These are phyloP conservation scores for Lutjanus erythropterus DNA, from an alignment of 2,113 vertebrate genomes.

Conservation along the genomic window DNA sequence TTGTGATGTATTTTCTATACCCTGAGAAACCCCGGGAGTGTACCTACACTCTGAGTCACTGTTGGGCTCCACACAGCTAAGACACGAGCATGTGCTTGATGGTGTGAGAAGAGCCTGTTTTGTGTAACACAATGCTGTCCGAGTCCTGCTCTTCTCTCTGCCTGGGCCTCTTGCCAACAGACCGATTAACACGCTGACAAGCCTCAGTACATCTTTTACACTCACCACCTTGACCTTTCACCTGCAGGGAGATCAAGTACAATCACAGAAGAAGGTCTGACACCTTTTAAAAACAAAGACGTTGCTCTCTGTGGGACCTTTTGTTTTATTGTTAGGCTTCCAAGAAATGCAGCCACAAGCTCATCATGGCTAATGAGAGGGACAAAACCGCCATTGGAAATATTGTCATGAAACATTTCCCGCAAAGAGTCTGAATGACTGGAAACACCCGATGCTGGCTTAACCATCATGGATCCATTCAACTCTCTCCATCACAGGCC, in stretches of 20 bases:
- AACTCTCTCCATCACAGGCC: slow-evolving; percentile 50
- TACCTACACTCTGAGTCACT: slow-evolving; percentile 36
- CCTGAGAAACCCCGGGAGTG: slow-evolving; percentile 53
- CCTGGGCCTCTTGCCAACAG: slow-evolving; percentile 71
- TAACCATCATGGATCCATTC: slow-evolving; percentile 39
- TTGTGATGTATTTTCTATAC: slow-evolving; percentile 50
- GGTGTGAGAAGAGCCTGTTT: slow-evolving; percentile 74
- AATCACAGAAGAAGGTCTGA: slow-evolving; percentile 9
- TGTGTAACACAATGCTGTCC: slow-evolving; percentile 64
- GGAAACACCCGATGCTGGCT: slow-evolving; percentile 33
- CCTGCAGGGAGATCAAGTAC: slow-evolving; percentile 32
- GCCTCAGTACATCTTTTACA: slow-evolving; percentile 59
- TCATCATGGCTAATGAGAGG: slow-evolving; percentile 46
- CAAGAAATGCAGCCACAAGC: slow-evolving; percentile 24
- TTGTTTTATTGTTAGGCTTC: slow-evolving; percentile 22
- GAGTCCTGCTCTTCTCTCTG: slow-evolving; percentile 69
- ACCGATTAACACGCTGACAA: slow-evolving; percentile 73
- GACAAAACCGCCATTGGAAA: slow-evolving; percentile 33
- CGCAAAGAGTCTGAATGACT: slow-evolving; percentile 35
- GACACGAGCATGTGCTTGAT: slow-evolving; percentile 50
- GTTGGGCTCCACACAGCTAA: slow-evolving; percentile 51
- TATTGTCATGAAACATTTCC: slow-evolving; percentile 47
- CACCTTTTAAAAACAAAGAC: slow-evolving; percentile 29
- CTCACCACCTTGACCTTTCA: slow-evolving; percentile 62
- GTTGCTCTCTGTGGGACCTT: background rate